phyloP scores from a whole-genome alignment of 2,113 vertebrate species.

The Dicaeum eximium region DNA sequence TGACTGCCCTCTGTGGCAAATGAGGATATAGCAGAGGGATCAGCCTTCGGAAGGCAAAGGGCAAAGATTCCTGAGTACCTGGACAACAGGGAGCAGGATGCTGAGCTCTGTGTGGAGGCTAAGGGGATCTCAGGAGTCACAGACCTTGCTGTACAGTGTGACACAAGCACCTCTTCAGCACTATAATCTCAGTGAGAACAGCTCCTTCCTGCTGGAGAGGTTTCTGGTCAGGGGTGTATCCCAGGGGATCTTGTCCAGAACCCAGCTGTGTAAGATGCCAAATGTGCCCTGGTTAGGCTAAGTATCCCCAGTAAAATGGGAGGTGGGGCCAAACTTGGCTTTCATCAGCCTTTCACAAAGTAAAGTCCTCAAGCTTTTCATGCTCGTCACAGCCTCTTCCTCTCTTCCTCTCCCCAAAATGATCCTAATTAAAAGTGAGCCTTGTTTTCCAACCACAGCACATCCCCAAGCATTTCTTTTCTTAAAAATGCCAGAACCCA shows the following conservation, averaged over 20 bases:
- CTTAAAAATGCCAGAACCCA: background rate
- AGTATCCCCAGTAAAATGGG: background rate
- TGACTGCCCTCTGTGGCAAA: background rate
- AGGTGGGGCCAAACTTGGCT: background rate
- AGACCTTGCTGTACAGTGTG: background rate
- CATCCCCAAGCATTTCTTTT: background rate
- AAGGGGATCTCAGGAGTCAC: background rate
- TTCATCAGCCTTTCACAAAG: background rate
- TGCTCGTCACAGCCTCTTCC: background rate
- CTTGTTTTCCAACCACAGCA: constrained; percentile 15
- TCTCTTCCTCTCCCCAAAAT: background rate
- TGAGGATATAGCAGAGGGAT: background rate
- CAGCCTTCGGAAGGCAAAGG: background rate
- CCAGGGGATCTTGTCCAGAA: background rate
- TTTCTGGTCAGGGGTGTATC: background rate
- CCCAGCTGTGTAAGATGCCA: background rate
- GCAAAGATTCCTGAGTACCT: background rate
- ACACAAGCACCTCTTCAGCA: background rate
- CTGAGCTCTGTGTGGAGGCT: background rate
- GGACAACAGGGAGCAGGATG: background rate
- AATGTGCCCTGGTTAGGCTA: background rate
- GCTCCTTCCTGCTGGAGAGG: background rate
- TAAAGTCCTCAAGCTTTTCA: background rate
- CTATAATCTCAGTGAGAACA: background rate
- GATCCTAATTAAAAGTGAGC: background rate